These are phyloP conservation scores for Pyrocephalus nanus DNA, from an alignment of 2,797 vertebrate species.

Conservation along the genomic window DNA sequence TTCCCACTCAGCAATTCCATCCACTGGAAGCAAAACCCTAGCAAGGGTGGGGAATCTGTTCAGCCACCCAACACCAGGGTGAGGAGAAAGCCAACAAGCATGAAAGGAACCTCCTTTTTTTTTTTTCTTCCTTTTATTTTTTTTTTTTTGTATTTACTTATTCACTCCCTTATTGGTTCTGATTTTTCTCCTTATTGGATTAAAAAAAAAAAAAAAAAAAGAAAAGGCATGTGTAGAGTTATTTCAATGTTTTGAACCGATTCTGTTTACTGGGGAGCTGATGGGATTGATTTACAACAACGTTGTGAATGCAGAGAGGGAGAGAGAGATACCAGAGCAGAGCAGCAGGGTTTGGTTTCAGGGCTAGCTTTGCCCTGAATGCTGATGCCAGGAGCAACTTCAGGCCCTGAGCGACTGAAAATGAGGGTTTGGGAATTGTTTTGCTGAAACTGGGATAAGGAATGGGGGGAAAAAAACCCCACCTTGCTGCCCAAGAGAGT, in stretches of 20 bases:
- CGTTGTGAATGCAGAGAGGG: not conserved
- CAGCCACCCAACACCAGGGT: not conserved
- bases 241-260: not conserved
- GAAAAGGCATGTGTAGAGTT: not conserved
- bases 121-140: no score
- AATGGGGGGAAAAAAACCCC: not conserved
- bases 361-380: not conserved
- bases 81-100: not conserved
- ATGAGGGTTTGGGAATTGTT: not conserved
- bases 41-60: not conserved
- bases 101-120: not conserved
- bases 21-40: not conserved
- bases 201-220: not conserved
- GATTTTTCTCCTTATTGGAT: not conserved
- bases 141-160: not conserved
- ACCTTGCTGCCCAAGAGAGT: accelerated
- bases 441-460: not conserved
- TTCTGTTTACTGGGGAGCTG: not conserved
- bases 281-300: conserved; percentile 30
- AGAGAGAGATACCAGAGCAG: not conserved
- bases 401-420: not conserved
- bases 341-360: conserved; percentile 1
- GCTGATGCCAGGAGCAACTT: not conserved
- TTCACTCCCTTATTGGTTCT: not conserved
- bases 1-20: not conserved